These are phyloP conservation scores for Pterobdella sp. DNA, from an alignment of 2,888 invertebrate species.

Conservation along the genomic window DNA sequence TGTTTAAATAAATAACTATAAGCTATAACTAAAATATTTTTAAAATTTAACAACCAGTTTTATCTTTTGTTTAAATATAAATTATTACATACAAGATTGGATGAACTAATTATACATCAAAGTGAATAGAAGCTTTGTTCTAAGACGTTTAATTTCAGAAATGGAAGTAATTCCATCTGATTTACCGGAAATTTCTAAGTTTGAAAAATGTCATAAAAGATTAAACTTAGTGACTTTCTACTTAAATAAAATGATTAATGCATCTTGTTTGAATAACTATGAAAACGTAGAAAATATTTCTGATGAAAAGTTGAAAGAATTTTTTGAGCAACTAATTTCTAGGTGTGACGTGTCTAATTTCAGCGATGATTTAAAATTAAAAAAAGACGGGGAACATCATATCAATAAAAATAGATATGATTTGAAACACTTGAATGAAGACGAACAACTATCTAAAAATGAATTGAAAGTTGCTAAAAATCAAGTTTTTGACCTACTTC, in stretches of 20 bases:
- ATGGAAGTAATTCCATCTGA: neutral
- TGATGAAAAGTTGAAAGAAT: neutral
- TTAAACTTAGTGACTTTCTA: neutral
- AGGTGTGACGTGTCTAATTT: conserved; percentile 7
- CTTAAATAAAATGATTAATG: neutral
- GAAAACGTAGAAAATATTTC: neutral
- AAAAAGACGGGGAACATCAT: neutral
- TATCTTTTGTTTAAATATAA: too few relatives aligned
- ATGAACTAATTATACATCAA: neutral
- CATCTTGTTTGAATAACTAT: neutral
- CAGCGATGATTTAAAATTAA: neutral
- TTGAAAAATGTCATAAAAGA: conserved; percentile 1
- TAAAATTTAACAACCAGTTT: too few relatives aligned
- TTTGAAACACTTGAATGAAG: neutral
- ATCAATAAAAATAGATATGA: neutral
- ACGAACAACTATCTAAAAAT: conserved; percentile 5
- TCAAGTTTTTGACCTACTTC: conserved; percentile 15
- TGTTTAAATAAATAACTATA: too few relatives aligned
- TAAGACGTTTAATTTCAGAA: neutral
- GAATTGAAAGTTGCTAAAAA: conserved; percentile 14
- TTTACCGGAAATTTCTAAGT: neutral
- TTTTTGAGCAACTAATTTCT: conserved; percentile 13
- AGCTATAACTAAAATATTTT: too few relatives aligned
- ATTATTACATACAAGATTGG: neutral
- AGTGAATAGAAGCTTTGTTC: neutral